Base-by-base conservation (phyloP, 2,797 vertebrate species). In the Tenualosa thibaudeaui region DNA sequence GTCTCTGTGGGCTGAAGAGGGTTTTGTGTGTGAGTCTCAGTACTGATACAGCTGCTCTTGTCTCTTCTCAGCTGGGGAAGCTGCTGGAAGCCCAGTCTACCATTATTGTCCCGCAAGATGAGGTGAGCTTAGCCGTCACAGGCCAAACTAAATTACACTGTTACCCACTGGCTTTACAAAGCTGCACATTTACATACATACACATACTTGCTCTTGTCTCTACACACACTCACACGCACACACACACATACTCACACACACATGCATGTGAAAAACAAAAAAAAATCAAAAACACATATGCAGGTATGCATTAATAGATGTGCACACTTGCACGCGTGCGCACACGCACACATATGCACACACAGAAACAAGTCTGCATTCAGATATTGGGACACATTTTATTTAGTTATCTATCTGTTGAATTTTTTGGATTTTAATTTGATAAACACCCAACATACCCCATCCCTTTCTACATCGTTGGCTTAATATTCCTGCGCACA, bases 21-120 rank as follows among this genome's bases (percentile, higher is more conserved):
- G 54, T 56, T 56, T 56, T 19, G 54, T 62, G 58, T 62, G n/a
- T 62, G 6, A 8, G 58, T n/a, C n/a, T 51, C 22, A 8, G 58
- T n/a, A 62, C 58, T 62, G 58, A 62, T 62, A n/a, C 7, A 9
- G 58, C 71, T n/a, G 68, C 71, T 83, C 31, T 85, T 8, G 86
- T 87, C 40, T 86, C 83, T 85, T 90, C 86, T 19, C 91, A 99
- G 98, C 97, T 99, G 19, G 97, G 98, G 84, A 97, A 95, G 51
- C 84, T 99, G 91, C 96, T 99, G 92, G 95, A 96, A 56, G 78
- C 31, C 87, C 89, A 93, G 88, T 88, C 93, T 22, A 92, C 81
- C 31, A 92, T 94, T 89, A 89, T 94, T 26, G 90, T 95, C 82
- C 94, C 93, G 86, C 94, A 94, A 89, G 93, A 94, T 5, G 94